These are phyloP conservation scores for Priocnemis perturbator DNA, from an alignment of 2,888 invertebrate species.

Conservation along the genomic window DNA sequence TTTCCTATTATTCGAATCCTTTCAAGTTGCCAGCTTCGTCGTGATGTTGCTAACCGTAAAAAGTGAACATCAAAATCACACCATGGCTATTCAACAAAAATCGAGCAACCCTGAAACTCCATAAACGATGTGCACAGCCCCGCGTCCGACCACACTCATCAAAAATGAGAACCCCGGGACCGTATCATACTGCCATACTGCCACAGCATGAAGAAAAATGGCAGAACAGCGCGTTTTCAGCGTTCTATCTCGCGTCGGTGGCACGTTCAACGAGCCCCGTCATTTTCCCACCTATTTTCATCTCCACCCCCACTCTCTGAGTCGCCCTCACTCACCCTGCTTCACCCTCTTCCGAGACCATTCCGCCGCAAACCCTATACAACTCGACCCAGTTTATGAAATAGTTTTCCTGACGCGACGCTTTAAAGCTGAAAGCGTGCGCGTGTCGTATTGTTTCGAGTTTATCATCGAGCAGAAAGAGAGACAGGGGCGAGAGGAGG, in stretches of 20 bases:
- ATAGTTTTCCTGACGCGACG: conserved; percentile 57
- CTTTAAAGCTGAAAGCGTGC: conserved; percentile 72
- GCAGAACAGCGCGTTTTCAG: background rate
- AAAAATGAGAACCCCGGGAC: no score
- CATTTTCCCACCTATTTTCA: conserved; percentile 12
- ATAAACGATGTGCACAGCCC: no score
- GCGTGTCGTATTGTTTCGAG: conserved; percentile 63
- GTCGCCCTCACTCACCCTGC: background rate
- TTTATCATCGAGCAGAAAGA: conserved; percentile 47
- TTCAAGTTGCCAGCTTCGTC: no score
- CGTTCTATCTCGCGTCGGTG: background rate
- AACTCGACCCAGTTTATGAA: conserved; percentile 62
- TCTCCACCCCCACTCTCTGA: background rate
- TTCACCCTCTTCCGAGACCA: conserved; percentile 9
- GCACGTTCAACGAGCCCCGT: conserved; percentile 11
- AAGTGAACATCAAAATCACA: no score
- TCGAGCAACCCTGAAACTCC: no score
- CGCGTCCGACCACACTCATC: no score
- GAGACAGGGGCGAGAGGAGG: conserved; percentile 1
- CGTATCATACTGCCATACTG: no score
- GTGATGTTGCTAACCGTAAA: no score
- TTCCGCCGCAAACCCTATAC: conserved; percentile 21
- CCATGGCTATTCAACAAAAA: no score
- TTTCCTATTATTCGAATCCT: no score
- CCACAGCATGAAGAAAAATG: conserved; percentile 7